Percentiles rank a stretch among this genome's conserved stretches.
Conservation (phyloP, 92 coral and sea anemone genomes). For the Heteractis magnifica region DNA sequence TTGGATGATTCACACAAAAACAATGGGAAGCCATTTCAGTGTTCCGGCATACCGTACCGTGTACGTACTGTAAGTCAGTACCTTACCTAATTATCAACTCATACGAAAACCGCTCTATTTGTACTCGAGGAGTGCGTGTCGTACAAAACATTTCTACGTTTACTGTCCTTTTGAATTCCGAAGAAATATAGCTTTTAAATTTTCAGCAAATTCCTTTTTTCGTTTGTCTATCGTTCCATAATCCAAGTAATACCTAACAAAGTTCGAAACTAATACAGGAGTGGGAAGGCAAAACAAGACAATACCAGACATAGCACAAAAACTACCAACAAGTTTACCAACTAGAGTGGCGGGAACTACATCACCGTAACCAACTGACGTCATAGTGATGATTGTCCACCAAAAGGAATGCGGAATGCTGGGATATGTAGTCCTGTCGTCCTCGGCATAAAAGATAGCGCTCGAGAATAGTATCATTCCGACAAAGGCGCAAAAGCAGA, state of each 20-base stretch:
- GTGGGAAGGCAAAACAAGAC: slow-evolving; percentile 89
- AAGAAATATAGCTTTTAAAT: slow-evolving; percentile 70
- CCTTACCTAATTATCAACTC: too few relatives aligned
- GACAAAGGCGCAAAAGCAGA: slow-evolving; percentile 61
- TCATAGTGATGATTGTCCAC: slow-evolving; percentile 98
- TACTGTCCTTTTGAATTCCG: slow-evolving; percentile 8
- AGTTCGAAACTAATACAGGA: slow-evolving; percentile 84
- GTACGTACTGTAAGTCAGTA: too few relatives aligned
- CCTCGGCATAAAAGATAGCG: slow-evolving; percentile 88
- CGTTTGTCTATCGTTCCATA: slow-evolving; percentile 40
- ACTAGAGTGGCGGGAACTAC: slow-evolving; percentile 68
- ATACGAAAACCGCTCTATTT: too few relatives aligned
- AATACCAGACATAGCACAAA: slow-evolving; percentile 85
- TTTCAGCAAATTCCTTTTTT: slow-evolving; percentile 65
- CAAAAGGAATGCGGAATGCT: slow-evolving; percentile 96
- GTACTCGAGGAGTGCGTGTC: too few relatives aligned
- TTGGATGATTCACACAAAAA: too few relatives aligned
- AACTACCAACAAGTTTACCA: slow-evolving; percentile 75
- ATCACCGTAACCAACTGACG: slow-evolving; percentile 96
- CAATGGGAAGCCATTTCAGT: too few relatives aligned
- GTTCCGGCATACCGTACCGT: too few relatives aligned
- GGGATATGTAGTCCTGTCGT: slow-evolving; percentile 49
- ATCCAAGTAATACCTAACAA: slow-evolving; percentile 66
- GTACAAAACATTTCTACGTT: not conserved
- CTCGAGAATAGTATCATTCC: slow-evolving; percentile 84